A percentile compares a stretch with the other conserved stretches of the same genome.
Evolutionary conservation across 2,888 invertebrate species (phyloP).

Genomic region (Hirtodrosophila duncani): DNA sequence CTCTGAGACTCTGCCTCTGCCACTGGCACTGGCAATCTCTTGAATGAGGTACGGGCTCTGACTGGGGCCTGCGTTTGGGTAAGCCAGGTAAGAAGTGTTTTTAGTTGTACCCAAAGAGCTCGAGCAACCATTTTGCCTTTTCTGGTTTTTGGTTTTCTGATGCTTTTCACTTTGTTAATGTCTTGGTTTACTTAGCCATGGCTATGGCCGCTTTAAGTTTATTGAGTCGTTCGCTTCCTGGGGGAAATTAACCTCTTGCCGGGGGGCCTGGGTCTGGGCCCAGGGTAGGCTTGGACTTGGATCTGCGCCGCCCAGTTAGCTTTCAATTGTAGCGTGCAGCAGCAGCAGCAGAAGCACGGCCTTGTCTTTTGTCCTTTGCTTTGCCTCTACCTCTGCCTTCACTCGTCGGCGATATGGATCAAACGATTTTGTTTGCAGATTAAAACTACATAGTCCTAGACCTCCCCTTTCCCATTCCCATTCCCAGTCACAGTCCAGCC

Average conservation of each 20-base stretch:
- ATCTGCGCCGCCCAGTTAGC: slow-evolving; percentile 7
- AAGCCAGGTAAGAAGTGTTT: too few relatives aligned
- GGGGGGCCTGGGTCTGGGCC: slow-evolving; percentile 49
- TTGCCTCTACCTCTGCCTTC: neutral
- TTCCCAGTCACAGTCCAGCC: slow-evolving; percentile 5
- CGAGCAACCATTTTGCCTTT: too few relatives aligned
- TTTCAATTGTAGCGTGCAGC: neutral
- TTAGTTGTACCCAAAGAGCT: too few relatives aligned
- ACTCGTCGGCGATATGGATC: slow-evolving; percentile 58
- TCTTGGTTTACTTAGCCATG: slow-evolving; percentile 64
- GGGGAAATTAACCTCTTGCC: slow-evolving; percentile 68
- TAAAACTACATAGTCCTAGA: slow-evolving; percentile 51
- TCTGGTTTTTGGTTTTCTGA: slow-evolving; percentile 12
- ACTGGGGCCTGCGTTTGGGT: slow-evolving; percentile 18
- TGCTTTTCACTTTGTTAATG: slow-evolving; percentile 53
- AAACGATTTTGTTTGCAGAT: slow-evolving; percentile 70
- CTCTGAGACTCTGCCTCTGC: too few relatives aligned
- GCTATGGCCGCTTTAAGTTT: slow-evolving; percentile 57
- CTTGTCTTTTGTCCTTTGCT: neutral
- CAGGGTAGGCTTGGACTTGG: slow-evolving; percentile 22
- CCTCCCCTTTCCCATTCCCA: slow-evolving; percentile 19
- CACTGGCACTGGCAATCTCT: slow-evolving; percentile 13
- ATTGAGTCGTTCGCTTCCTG: slow-evolving; percentile 63
- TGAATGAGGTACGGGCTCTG: neutral
- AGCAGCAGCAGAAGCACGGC: too few relatives aligned